Base-by-base conservation (phyloP, 2,888 invertebrate genomes). In the Andrena fulva region DNA sequence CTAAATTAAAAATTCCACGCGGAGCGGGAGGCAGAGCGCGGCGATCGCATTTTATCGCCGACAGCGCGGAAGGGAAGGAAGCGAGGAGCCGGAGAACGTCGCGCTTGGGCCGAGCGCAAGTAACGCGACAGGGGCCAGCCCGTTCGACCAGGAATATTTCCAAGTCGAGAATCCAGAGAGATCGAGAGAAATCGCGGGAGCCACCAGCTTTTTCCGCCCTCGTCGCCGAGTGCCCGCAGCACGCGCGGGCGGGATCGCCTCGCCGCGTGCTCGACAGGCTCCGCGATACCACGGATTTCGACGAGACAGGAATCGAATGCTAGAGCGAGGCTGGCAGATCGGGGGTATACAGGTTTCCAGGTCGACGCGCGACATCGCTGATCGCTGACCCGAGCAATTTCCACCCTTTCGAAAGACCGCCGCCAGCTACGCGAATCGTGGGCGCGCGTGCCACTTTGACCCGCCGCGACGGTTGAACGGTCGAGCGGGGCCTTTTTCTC, bases 1-100 rank as follows among this genome's bases (percentile, higher is more conserved):
- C 35, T 50, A 80, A 84, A 84, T 81, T 70, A 84, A 85, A 84
- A 82, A 78, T 85, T 76, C 73, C 71, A 33, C 60, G 54, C 7
- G 2, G 60, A 63, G 33, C 29, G 31, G 5, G 20, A 7, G 52
- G 20, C n/a, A 20, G 20, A 52, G 52, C n/a, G 52, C n/a, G 52
- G 20, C 70, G 66, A 80, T 73, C 74, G 52, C 64, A 35, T 74
- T 70, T 66, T 77, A 68, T 48, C 52, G 35, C 10, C 27, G 27
- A 20, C n/a, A 62, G n/a, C n/a, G 20, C 62, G 33, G 33, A 33
- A 62, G 60, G 33, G 33, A 35, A 20, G 33, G 20, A 20, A 33
- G 2, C 29, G 60, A n/a, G 8, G 8, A n/a, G 20, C 2, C n/a
- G 20, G n/a, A 10, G 33, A n/a, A 10, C 16, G 62, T 8, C 33